These are phyloP conservation scores for Thryonomys swinderianus DNA, from an alignment of 2,113 vertebrate species.

Conservation along the genomic window DNA sequence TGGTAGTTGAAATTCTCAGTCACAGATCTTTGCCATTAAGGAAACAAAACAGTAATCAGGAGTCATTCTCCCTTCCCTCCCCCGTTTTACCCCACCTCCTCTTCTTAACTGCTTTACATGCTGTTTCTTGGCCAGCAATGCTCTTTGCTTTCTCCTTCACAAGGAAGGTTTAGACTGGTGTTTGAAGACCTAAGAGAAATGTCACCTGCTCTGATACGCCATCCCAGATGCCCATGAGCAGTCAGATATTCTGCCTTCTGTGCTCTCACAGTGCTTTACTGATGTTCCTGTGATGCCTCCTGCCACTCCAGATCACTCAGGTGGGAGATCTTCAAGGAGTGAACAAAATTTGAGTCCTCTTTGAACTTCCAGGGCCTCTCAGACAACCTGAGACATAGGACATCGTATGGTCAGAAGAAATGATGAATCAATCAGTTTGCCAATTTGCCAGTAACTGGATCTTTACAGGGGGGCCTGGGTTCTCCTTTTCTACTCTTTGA, in stretches of 20 bases:
- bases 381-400: background rate
- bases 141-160: background rate
- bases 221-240: background rate
- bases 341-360: background rate
- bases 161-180: background rate
- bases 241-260: background rate
- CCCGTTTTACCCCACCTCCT: accelerated
- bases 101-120: background rate
- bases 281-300: background rate
- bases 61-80: background rate
- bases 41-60: background rate
- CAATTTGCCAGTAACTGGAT: background rate
- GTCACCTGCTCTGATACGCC: background rate
- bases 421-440: background rate
- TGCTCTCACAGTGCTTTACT: background rate
- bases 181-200: slow-evolving; percentile 14
- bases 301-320: background rate
- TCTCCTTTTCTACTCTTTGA: background rate
- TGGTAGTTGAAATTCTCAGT: background rate
- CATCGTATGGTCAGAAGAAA: background rate
- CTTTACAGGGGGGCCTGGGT: background rate
- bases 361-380: background rate
- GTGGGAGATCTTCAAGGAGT: background rate
- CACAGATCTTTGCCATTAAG: background rate
- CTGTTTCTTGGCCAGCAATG: slow-evolving; percentile 7